Evolutionary conservation across 2,888 invertebrate species (phyloP).

Genomic region (Meliscaeva auricollis): DNA sequence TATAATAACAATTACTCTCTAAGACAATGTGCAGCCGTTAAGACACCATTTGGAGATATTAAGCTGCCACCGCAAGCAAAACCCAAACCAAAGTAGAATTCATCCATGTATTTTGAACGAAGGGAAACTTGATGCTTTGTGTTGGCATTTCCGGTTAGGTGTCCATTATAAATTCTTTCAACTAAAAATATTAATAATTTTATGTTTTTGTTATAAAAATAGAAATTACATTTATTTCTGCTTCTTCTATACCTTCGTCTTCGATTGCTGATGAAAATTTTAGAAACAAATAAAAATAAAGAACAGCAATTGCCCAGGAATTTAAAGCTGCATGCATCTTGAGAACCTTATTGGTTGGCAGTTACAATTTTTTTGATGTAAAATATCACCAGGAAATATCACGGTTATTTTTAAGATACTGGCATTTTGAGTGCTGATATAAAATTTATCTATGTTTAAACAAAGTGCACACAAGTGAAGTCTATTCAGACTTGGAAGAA

Average conservation of each 20-base stretch:
- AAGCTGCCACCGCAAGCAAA: constrained; percentile 60
- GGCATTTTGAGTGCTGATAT: constrained; percentile 22
- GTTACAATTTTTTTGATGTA: neutral
- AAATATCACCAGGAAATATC: neutral
- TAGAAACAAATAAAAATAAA: neutral
- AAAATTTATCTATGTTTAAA: constrained; percentile 3
- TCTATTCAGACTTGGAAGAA: neutral
- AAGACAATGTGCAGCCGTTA: constrained; percentile 66
- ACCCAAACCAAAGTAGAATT: constrained; percentile 53
- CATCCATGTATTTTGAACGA: constrained; percentile 33
- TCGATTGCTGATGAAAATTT: neutral
- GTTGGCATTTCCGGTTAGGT: constrained; percentile 24
- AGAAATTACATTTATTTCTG: neutral
- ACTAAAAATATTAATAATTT: neutral
- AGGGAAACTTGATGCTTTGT: constrained; percentile 65
- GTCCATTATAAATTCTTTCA: constrained; percentile 56
- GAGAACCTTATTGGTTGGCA: neutral
- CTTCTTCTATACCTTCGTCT: neutral
- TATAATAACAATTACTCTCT: constrained; percentile 21
- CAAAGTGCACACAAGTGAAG: neutral
- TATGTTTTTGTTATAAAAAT: neutral
- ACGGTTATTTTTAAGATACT: neutral
- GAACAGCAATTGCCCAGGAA: neutral
- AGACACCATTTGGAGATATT: constrained; percentile 44
- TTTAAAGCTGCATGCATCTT: neutral